These are phyloP conservation scores for Griposia aprilina DNA, from an alignment of 2,888 invertebrate genomes.

Conservation along the genomic window DNA sequence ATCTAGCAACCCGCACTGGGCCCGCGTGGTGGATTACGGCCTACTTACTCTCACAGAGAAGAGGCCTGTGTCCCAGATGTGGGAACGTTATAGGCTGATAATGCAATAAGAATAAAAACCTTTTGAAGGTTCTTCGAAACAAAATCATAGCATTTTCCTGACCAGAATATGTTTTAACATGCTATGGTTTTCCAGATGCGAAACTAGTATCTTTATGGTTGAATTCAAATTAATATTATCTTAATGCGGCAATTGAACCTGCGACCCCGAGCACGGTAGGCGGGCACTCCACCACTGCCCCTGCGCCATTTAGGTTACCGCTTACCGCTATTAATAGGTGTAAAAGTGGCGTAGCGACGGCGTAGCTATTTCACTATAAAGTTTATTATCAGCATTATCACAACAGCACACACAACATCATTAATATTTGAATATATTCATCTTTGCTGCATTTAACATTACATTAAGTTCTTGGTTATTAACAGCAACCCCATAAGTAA, in stretches of 20 bases:
- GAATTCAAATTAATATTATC: constrained; percentile 14
- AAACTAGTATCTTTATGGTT: constrained; percentile 20
- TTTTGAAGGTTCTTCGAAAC: neutral
- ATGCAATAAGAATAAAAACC: too few relatives aligned
- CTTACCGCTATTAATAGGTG: neutral
- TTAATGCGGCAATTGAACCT: constrained; percentile 39
- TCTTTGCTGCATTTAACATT: too few relatives aligned
- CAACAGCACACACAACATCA: neutral
- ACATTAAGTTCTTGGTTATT: too few relatives aligned
- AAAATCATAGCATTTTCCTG: neutral
- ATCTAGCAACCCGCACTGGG: too few relatives aligned
- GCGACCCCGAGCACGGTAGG: constrained; percentile 6
- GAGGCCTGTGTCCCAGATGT: too few relatives aligned
- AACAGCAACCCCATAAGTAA: too few relatives aligned
- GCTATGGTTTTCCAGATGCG: constrained; percentile 17
- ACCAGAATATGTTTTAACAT: too few relatives aligned
- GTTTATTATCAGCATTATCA: neutral
- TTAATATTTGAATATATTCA: neutral
- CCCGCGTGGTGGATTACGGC: too few relatives aligned
- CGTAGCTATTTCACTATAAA: neutral
- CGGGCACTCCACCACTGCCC: neutral
- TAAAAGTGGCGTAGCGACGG: neutral
- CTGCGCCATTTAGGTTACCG: neutral
- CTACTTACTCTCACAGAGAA: too few relatives aligned
- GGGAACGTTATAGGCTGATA: too few relatives aligned